These are phyloP conservation scores for Siphamia tubifer DNA, from an alignment of 2,113 vertebrate species.

Conservation along the genomic window DNA sequence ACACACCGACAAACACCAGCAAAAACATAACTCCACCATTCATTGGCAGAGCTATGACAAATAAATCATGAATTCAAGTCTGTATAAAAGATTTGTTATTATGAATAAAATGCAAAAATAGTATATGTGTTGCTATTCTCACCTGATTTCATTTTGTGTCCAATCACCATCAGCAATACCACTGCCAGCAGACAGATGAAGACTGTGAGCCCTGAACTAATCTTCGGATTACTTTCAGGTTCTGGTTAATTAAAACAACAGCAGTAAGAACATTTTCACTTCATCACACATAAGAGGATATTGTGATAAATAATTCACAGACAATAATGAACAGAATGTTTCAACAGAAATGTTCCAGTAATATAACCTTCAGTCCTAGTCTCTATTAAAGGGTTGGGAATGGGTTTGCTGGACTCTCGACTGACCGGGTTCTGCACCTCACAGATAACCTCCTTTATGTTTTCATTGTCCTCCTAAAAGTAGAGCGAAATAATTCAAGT, in stretches of 20 bases:
- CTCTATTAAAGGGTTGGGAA: not conserved
- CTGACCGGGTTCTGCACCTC: constrained; percentile 42
- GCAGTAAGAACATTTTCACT: not conserved
- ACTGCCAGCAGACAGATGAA: not conserved
- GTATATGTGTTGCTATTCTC: too few relatives aligned
- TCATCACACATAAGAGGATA: not conserved
- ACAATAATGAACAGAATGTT: too few relatives aligned
- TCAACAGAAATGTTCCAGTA: not conserved
- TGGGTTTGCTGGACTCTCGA: not conserved
- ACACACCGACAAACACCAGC: too few relatives aligned
- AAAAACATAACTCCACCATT: too few relatives aligned
- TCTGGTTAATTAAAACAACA: not conserved
- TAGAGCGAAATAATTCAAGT: rapidly evolving
- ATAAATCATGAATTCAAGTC: not conserved
- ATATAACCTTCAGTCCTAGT: not conserved
- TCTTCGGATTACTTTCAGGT: not conserved
- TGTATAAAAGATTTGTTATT: too few relatives aligned
- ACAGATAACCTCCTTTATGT: not conserved
- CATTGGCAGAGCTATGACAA: too few relatives aligned
- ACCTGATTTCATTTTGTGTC: constrained; percentile 53
- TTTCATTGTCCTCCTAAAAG: not conserved
- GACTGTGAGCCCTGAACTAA: not conserved
- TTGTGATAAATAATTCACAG: too few relatives aligned
- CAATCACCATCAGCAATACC: not conserved
- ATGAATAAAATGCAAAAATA: too few relatives aligned